Evolutionary conservation across 1,140 invertebrate species (phyloP).

Genomic region (Bombus sibiricus): DNA sequence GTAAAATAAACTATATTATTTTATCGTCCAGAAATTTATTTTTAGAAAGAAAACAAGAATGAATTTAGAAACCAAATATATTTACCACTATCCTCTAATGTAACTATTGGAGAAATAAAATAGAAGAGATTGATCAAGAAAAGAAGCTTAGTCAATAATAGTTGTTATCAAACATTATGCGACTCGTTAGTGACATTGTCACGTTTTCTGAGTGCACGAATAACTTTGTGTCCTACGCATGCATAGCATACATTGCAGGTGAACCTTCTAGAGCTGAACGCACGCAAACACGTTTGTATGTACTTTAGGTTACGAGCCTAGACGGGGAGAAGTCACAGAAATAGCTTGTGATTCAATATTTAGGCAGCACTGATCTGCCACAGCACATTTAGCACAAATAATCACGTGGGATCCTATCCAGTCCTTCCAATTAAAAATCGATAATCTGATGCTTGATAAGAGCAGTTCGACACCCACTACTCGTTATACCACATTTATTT

Average conservation of each 20-base stretch:
- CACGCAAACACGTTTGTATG: neutral
- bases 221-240: neutral
- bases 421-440: neutral
- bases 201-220: neutral
- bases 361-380: slow-evolving; percentile 64
- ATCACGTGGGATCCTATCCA: neutral
- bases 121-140: slow-evolving; percentile 19
- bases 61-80: neutral
- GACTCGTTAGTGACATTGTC: slow-evolving; percentile 28
- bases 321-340: slow-evolving; percentile 58
- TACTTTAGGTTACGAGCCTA: slow-evolving; percentile 24
- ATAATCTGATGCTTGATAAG: neutral
- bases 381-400: slow-evolving; percentile 38
- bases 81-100: too few species aligned
- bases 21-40: neutral
- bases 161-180: neutral
- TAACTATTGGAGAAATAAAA: neutral
- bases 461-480: neutral
- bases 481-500: too few species aligned
- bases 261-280: slow-evolving; percentile 19
- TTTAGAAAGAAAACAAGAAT: too few species aligned
- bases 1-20: neutral
- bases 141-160: neutral
- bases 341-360: slow-evolving; percentile 75
- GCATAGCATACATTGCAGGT: neutral